These are phyloP conservation scores for Halisarca cf. caerulea DNA, from an alignment of 37 sponge, comb jelly and placozoan genomes.

Conservation along the genomic window DNA sequence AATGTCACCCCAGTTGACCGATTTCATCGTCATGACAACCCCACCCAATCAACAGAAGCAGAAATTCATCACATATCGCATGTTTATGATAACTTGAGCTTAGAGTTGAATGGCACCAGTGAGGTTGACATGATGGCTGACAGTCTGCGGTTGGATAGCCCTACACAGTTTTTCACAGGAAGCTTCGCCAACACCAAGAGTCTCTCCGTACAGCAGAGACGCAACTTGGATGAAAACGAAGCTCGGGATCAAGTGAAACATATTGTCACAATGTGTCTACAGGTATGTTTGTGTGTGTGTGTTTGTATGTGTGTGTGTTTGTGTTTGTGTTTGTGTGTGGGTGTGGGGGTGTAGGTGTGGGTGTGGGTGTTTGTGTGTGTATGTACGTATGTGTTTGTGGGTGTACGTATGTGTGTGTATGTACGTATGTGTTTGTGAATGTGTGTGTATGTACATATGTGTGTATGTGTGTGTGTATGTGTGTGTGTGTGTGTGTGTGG, in stretches of 20 bases:
- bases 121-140: no score
- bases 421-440: no score
- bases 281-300: constrained; percentile 19
- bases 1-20: neutral
- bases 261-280: constrained; percentile 9
- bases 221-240: constrained; percentile 22
- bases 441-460: neutral
- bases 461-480: no score
- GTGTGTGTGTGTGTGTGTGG: no score
- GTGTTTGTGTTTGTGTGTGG: no score
- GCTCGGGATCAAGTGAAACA: neutral
- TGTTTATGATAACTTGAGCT: neutral
- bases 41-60: neutral
- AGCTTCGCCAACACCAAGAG: neutral
- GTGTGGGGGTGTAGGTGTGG: no score
- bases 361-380: no score
- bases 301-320: no score
- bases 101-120: neutral
- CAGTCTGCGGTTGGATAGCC: neutral
- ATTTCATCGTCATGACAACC: no score
- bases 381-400: neutral
- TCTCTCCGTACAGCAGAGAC: constrained; percentile 6
- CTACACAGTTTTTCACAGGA: neutral
- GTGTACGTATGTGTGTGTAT: neutral
- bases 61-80: neutral